Base-by-base conservation (phyloP, 1,140 invertebrate species). In the Tetramorium simillimum region DNA sequence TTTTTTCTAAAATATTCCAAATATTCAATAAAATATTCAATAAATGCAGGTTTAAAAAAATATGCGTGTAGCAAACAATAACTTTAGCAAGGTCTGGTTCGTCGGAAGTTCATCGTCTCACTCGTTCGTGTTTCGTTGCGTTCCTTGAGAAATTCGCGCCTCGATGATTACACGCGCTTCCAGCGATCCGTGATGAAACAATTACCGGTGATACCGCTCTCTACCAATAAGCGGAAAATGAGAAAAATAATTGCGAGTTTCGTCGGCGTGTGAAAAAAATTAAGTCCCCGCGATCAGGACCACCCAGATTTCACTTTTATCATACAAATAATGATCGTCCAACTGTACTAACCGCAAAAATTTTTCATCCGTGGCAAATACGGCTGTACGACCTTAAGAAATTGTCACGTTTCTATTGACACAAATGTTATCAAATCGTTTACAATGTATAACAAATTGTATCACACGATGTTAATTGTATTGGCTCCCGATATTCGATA, bases 91-190 rank as follows among this genome's bases (percentile, higher is more conserved):
- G 69, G 53, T 84, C 69, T 60, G 69, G 12, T 62, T 73, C 43
- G 69, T 60, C 80, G 53, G 43, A 88, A 85, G 82, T 89, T 86
- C 88, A 81, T 85, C 70, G 67, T 21, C 62, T 82, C 46, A 24
- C n/a, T 58, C 43, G 21, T 40, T 82, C 80, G 69, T 84, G 69
- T 82, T 82, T 73, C 67, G 53, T n/a, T 69, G 37, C 63, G 65
- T 72, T 88, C 70, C 56, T 89, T 63, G 62, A 84, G 88, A 87
- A 84, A 78, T 89, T 89, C 72, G 58, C 85, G 88, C 86, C 69
- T 90, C 76, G 70, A 76, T 88, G 86, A 78, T 82, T 72, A 70
- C 80, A 51, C 56, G 67, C 10, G 65, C 77, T 80, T 72, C 87
- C 69, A 63, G 9, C 70, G 60, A 75, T 58, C 65, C 86, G 53